Evolutionary conservation across 2,797 vertebrate species (phyloP), one percentile per base, ranked within the genome.

Genomic region (Hapalemur alaotrensis): DNA sequence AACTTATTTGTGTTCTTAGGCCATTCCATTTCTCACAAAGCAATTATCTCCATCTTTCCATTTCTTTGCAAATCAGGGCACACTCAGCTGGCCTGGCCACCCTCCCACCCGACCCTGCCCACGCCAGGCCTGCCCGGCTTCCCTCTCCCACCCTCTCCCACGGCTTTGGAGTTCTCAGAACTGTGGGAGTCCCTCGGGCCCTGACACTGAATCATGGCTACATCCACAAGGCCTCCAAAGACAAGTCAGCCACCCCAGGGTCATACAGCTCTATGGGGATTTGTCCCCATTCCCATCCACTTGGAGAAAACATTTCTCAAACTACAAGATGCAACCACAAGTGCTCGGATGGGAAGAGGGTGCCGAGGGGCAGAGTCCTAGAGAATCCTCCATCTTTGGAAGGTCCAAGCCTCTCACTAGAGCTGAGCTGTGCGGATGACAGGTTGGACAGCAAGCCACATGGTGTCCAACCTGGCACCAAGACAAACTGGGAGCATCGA

Each of bases 41-140:
- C 93, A 85, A 61, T 84, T 65, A 88, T 92, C 86, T 96, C 54
- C 91, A 89, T 97, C 92, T 97, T 70, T 9, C 88, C 87, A 76
- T 95, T 89, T 98, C 94, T 93, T 88, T 95, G 93, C 90, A 98
- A 97, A 97, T 78, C 89, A 87, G 72, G 75, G 43, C 80, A 72
- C 14, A 61, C 32, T 84, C 41, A 7, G 65, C 69, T 10, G 52
- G 48, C 75, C 59, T 65, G 59, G 87, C 69, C 75, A 54, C 61
- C 20, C 70, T 38, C 32, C 61, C 32, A 7, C n/a, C 13, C 0
- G 17, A 35, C 32, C 20, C 50, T 59, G 38, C 59, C 81, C 43
- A 73, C 52, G 57, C 43, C 25, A 35, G 57, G 46, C 32, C 94
- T 50, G 32, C 35, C 84, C 20, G 0, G 4, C 38, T 50, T 18